A percentile compares a stretch with the other conserved stretches of the same genome.
These are phyloP conservation scores for Turritopsis dohrnii DNA, from an alignment of 30 jellyfish, hydroid and myxozoan species.

Conservation along the genomic window DNA sequence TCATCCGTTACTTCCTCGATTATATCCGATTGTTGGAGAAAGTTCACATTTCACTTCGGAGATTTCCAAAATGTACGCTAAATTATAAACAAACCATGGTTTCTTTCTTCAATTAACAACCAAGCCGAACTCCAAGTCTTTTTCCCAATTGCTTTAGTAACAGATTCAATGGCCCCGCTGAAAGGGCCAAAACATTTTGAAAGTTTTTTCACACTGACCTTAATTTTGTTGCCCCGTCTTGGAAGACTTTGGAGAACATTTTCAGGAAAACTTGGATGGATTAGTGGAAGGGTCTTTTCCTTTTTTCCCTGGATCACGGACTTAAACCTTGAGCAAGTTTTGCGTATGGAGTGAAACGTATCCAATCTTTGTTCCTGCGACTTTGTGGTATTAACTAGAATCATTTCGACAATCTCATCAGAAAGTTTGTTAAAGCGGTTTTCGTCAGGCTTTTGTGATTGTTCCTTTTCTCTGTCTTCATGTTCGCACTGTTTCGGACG, in stretches of 20 bases:
- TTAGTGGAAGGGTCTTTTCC: not conserved
- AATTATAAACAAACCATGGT: not conserved
- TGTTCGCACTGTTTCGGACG: not conserved
- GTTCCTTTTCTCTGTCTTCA: too few relatives aligned
- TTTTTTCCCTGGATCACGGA: not conserved
- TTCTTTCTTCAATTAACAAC: not conserved
- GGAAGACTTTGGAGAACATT: not conserved
- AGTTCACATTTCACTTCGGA: not conserved
- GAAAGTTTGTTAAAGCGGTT: too few relatives aligned
- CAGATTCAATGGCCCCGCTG: slow-evolving; percentile 10
- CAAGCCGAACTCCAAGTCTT: slow-evolving; percentile 3
- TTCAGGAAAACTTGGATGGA: not conserved
- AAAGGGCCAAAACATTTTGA: not conserved
- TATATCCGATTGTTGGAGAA: not conserved
- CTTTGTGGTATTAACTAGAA: too few relatives aligned
- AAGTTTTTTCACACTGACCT: slow-evolving; percentile 4
- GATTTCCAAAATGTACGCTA: not conserved
- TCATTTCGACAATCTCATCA: too few relatives aligned
- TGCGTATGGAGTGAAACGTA: not conserved
- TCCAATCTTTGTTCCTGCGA: not conserved
- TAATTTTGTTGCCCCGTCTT: not conserved
- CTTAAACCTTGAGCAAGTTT: not conserved
- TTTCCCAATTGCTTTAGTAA: not conserved
- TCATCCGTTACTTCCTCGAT: not conserved
- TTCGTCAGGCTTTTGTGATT: too few relatives aligned